phyloP scores from a whole-genome alignment of 2,797 vertebrate species.

The Emydoidea blandingii region DNA sequence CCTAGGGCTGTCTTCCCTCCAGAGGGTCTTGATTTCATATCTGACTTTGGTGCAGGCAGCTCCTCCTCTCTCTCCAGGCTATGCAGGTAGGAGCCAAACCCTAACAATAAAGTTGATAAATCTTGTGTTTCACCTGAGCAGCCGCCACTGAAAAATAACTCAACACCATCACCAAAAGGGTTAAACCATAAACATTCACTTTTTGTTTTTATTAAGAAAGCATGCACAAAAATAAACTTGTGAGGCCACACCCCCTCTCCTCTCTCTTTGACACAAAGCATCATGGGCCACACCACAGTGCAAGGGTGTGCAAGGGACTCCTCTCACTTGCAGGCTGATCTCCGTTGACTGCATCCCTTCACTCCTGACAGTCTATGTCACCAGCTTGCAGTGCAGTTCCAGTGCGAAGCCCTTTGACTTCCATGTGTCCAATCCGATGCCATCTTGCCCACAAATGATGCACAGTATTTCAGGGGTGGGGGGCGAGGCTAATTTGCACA shows the following conservation, averaged over 20 bases:
- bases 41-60: rapidly evolving
- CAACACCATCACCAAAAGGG: constrained; percentile 53
- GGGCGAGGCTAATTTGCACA: constrained; percentile 74
- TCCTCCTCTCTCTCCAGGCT: background rate
- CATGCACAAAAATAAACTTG: constrained; percentile 85
- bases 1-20: background rate
- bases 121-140: rapidly evolving
- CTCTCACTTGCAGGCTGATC: background rate
- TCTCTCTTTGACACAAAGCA: constrained; percentile 72
- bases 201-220: constrained; percentile 86
- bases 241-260: constrained; percentile 78
- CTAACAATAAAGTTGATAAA: background rate
- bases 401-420: background rate
- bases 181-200: constrained; percentile 81
- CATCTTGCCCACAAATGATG: background rate
- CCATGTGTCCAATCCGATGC: background rate
- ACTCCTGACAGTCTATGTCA: background rate
- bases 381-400: background rate
- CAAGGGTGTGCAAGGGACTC: background rate
- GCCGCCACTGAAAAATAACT: background rate
- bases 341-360: background rate
- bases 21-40: background rate
- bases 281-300: background rate
- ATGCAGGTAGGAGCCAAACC: rapidly evolving
- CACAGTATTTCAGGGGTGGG: constrained; percentile 53